Base-by-base conservation (phyloP, 2,113 vertebrate species). In the Tetrax tetrax region DNA sequence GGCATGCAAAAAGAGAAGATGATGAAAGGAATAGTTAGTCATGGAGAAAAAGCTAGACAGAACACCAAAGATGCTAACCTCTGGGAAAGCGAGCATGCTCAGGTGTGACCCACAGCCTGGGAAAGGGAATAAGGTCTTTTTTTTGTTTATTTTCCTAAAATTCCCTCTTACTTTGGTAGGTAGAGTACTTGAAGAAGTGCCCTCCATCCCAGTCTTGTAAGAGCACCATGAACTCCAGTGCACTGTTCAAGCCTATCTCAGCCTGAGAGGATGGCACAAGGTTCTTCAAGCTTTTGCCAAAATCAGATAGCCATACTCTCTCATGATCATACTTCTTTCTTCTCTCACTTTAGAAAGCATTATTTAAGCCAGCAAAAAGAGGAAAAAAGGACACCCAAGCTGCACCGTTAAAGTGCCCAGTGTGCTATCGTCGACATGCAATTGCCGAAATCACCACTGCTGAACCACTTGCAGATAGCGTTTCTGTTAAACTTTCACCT, bases 401-500 rank as follows among this genome's bases (percentile, higher is more conserved):
- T 47, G 31, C 25, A 51, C 28, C 79, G 28, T 59, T 56, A 72
- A 33, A 77, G 24, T 29, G 22, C 64, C 66, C 11, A 29, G 8
- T 17, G 21, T 28, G 60, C 23, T 28, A 57, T 35, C 37, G 31
- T 63, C 68, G 43, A 47, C 28, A 59, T 8, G 45, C 9, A 94
- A 47, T 7, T 79, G 74, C 90, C 87, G 79, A 65, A 87, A 85
- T 79, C 70, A 56, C 37, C 37, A 21, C 54, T 54, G 41, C 7
- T 76, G 41, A 90, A 93, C 86, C 2, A 1, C 48, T 94, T 82
- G 75, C 48, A 85, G 81, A 77, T 38, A 82, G 70, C 23, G 4
- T 86, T 97, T 81, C 81, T 97, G 59, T 70, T 94, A 78, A 94
- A 93, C 93, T 93, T 97, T 96, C 81, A 92, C 90, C 93, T 96